Base-by-base conservation (phyloP, 2,113 vertebrate genomes). In the Callipepla californica region DNA sequence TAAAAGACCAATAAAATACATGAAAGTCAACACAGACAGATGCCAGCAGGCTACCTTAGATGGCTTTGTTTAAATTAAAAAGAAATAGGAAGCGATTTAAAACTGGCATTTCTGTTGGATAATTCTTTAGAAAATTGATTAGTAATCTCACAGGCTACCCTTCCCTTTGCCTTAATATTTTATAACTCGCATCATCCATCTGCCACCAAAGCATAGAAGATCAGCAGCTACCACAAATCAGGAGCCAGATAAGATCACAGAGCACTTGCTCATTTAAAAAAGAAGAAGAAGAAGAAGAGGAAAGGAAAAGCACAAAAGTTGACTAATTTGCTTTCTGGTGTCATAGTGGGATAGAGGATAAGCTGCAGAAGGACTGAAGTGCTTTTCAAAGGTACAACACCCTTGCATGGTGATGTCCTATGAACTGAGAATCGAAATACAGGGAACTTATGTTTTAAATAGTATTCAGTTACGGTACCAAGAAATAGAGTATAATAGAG, bases 11-110 rank as follows among this genome's bases (percentile, higher is more conserved):
- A 90, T 95, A 95, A 92, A 93, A 68, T 36, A 83, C 6, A 2
- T 4, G 57, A 84, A 92, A 88, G 47, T 90, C 90, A 95, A 94
- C 90, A 88, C 0, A 90, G 96, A 90, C 87, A 93, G 88, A 94
- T 86, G 73, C 61, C 77, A 90, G 83, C 76, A 48, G 88, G 68
- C 94, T 68, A 83, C 82, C 69, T 93, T 78, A 65, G 66, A 61
- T 68, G 73, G 65, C 30, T 93, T 93, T 92, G 69, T 83, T 93
- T 95, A 88, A 94, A 94, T 90, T 90, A 88, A 80, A 65, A 88
- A 96, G 83, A 96, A 93, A 92, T 78, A 94, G 86, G 90, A 53
- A 95, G 93, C 83, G 47, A 88, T 90, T 90, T 96, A 14, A 89
- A 78, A n/a, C 34, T 51, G 57, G 73, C 69, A 86, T 86, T 94